These are phyloP conservation scores for Drosophila arizonae DNA, from an alignment of 1,140 invertebrate species.

Conservation along the genomic window DNA sequence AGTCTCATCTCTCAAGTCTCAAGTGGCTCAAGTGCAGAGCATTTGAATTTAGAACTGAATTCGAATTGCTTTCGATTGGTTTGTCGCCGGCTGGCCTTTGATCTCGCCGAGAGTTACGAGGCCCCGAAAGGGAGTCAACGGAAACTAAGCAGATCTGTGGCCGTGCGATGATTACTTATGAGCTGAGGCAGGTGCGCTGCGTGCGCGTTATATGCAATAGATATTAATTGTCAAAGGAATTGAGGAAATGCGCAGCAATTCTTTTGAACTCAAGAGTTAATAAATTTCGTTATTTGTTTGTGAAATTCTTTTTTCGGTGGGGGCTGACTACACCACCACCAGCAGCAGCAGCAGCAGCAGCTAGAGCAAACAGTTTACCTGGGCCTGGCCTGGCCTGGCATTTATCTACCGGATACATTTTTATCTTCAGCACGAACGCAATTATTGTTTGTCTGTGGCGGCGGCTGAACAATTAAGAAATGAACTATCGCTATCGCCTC, in stretches of 20 bases:
- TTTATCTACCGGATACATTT: slow-evolving; percentile 80
- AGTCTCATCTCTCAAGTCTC: slow-evolving; percentile 32
- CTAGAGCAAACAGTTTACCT: slow-evolving; percentile 41
- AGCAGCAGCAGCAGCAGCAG: not conserved
- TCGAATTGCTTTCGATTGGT: slow-evolving; percentile 8
- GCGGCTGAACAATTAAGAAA: slow-evolving; percentile 73
- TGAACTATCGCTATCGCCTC: slow-evolving; percentile 66
- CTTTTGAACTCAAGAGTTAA: slow-evolving; percentile 76
- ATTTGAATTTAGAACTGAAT: not conserved
- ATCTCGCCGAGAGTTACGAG: slow-evolving; percentile 57
- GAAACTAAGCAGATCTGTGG: slow-evolving; percentile 50
- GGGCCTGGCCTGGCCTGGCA: slow-evolving; percentile 21
- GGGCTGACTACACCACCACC: not conserved
- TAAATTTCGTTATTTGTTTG: slow-evolving; percentile 74
- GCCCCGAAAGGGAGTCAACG: slow-evolving; percentile 25
- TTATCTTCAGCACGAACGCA: slow-evolving; percentile 71
- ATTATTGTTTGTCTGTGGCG: slow-evolving; percentile 69
- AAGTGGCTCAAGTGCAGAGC: slow-evolving; percentile 41
- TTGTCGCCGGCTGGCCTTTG: slow-evolving; percentile 59
- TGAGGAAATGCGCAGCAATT: slow-evolving; percentile 71
- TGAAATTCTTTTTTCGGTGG: slow-evolving; percentile 48
- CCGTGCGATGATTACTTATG: slow-evolving; percentile 23
- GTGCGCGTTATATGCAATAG: slow-evolving; percentile 44
- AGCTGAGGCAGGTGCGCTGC: not conserved
- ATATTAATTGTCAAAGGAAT: slow-evolving; percentile 77